Conservation (phyloP, 1,140 invertebrate species). For the Listronotus oregonensis region DNA sequence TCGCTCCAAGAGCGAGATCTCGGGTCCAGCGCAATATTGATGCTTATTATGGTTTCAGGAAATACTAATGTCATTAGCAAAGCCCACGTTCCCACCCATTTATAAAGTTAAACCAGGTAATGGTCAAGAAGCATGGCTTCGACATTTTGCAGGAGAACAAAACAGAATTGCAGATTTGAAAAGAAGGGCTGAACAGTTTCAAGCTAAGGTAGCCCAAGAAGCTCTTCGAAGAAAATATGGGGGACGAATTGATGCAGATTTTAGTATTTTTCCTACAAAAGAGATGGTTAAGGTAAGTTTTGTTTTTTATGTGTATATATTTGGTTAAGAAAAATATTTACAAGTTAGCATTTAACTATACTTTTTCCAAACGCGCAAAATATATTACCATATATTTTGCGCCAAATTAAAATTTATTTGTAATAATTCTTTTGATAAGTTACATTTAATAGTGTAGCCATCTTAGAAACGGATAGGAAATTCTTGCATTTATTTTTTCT, state of each 20-base stretch:
- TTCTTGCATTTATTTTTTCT: too few relatives aligned
- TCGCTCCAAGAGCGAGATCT: too few relatives aligned
- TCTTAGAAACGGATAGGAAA: too few relatives aligned
- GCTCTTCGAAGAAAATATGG: conserved; percentile 58
- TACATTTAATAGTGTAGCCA: too few relatives aligned
- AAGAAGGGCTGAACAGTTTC: conserved; percentile 49
- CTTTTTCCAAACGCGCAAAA: too few relatives aligned
- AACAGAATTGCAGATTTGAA: conserved; percentile 45
- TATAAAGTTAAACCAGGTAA: conserved; percentile 49
- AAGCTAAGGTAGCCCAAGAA: conserved; percentile 60
- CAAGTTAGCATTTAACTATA: too few relatives aligned
- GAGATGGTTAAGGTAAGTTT: conserved; percentile 57
- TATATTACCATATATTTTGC: too few relatives aligned
- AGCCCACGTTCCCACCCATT: conserved; percentile 50
- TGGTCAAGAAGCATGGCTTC: conserved; percentile 42
- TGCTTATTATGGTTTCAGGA: conserved; percentile 43
- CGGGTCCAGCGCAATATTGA: too few relatives aligned
- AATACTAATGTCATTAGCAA: conserved; percentile 51
- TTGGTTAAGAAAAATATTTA: too few relatives aligned
- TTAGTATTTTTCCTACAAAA: conserved; percentile 61
- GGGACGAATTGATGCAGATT: conserved; percentile 59
- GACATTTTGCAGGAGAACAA: conserved; percentile 51
- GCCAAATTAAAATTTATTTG: too few relatives aligned
- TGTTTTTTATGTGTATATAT: too few relatives aligned
- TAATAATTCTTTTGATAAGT: too few relatives aligned